Evolutionary conservation across 2,888 invertebrate genomes (phyloP), one percentile per base, ranked within the genome.

Genomic region (Parnassius mnemosyne): DNA sequence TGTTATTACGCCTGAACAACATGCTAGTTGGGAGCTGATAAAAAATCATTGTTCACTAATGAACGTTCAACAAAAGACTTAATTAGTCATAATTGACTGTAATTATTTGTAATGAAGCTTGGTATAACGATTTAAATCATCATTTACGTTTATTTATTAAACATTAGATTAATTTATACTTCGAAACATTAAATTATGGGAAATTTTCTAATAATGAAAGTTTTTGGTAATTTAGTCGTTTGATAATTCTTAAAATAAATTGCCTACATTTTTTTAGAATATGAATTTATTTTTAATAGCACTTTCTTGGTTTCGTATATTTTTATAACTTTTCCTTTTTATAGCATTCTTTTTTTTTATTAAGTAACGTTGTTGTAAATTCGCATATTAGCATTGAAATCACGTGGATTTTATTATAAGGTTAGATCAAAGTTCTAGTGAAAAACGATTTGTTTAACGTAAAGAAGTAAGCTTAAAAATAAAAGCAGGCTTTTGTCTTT

Each of bases 31-130:
- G 66, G 66, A 62, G 66, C 65, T 69, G 69, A 77, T 79, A 74
- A 79, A 79, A 79, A 77, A 80, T 78, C 76, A 77, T 78, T 77
- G 76, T 69, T 62, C 71, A 71, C 66, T 68, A 71, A 77, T 76
- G 72, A 79, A 78, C 79, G 78, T 75, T 73, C 74, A 78, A 76
- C 70, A 72, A 74, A 69, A 68, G 60, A 62, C 69, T 76, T 77
- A 73, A 76, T 76, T 66, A 71, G 66, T 68, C 68, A 65, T 68
- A 73, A 75, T 76, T 73, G 74, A 73, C 68, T 72, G 69, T 74
- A 71, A 71, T 74, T 71, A 72, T 66, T 66, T 64, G 62, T 75
- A 74, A 76, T 71, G 69, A 73, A 68, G 66, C 66, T 53, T n/a
- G 66, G 65, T 61, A 63, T 65, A 65, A 66, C 66, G 69, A 72